Percentiles rank a stretch among this genome's conserved stretches.
Conservation (phyloP, 2,888 invertebrate species). For the Rugalucina vietnamica region DNA sequence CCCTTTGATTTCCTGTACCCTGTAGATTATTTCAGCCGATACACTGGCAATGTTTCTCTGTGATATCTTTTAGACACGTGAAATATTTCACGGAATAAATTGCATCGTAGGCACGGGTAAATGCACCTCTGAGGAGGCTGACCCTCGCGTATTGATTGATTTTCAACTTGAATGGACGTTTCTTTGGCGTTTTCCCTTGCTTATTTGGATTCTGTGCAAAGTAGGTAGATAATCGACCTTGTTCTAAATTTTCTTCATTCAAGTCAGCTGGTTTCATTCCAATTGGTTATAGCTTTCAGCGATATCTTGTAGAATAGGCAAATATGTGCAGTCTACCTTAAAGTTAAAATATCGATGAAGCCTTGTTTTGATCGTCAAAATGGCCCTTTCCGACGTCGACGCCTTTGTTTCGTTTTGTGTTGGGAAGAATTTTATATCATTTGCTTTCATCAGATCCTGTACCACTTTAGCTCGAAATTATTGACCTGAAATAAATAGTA, state of each 20-base stretch:
- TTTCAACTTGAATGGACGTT: conserved; percentile 42
- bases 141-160: conserved; percentile 41
- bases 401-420: conserved; percentile 39
- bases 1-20: conserved; percentile 48
- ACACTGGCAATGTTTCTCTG: conserved; percentile 39
- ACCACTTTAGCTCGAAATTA: conserved; percentile 32
- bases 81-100: conserved; percentile 52
- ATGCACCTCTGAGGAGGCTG: conserved; percentile 36
- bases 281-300: conserved; percentile 17
- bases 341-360: conserved; percentile 18
- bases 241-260: conserved; percentile 2
- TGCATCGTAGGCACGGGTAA: conserved; percentile 48
- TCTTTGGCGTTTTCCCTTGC: not conserved
- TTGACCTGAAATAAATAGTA: conserved; percentile 20
- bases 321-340: not conserved
- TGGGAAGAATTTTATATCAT: conserved; percentile 23
- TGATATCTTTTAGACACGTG: conserved; percentile 27
- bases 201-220: not conserved
- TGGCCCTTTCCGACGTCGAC: conserved; percentile 26
- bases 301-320: conserved; percentile 7
- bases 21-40: conserved; percentile 41
- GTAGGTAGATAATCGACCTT: conserved; percentile 16
- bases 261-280: conserved; percentile 18
- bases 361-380: conserved; percentile 25
- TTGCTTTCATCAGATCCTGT: conserved; percentile 16